A percentile compares a stretch with the other conserved stretches of the same genome.
Conservation (phyloP, 2,113 vertebrate species). For the Plecotus auritus region DNA sequence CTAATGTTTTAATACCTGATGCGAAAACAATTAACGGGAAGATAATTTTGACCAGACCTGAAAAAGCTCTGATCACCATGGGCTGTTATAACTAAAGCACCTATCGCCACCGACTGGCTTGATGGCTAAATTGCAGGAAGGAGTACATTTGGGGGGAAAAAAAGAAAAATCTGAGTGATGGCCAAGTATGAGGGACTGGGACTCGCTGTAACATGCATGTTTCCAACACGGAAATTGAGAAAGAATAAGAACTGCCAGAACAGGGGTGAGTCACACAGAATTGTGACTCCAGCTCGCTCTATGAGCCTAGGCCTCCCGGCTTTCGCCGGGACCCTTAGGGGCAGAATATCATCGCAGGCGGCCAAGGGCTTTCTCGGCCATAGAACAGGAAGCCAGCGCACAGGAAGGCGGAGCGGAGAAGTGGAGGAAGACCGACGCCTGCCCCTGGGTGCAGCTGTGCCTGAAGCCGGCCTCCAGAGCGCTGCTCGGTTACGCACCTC, state of each 20-base stretch:
- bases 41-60: not conserved
- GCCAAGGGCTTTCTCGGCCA: no score
- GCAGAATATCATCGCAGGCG: no score
- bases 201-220: not conserved
- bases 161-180: not conserved
- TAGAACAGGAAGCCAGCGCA: no score
- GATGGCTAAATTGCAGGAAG: not conserved
- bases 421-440: no score
- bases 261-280: not conserved
- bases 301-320: no score
- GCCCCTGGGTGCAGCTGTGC: no score
- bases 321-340: no score
- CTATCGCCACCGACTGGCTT: not conserved
- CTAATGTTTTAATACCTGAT: not conserved
- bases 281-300: no score
- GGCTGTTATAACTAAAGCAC: not conserved
- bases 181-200: accelerated
- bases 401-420: no score
- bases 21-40: not conserved
- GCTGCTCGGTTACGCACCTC: no score
- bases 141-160: not conserved
- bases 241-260: not conserved
- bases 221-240: not conserved
- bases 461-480: no score
- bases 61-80: not conserved